These are phyloP conservation scores for Physocephala rufipes DNA, from an alignment of 2,888 invertebrate genomes.

Conservation along the genomic window DNA sequence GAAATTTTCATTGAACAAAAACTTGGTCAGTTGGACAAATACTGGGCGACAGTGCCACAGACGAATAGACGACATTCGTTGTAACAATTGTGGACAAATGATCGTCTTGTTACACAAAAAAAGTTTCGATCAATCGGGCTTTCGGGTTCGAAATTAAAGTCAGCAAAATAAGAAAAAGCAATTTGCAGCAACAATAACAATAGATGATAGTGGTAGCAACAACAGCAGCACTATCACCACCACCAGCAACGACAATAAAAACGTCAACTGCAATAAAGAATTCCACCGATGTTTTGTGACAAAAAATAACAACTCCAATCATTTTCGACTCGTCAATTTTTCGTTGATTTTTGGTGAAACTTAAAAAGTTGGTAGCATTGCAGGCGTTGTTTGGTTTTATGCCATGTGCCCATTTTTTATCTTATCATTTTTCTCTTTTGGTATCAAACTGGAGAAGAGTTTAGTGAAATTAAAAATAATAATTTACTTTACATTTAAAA, in stretches of 20 bases:
- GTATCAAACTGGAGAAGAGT: too few species aligned
- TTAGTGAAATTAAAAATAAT: too few species aligned
- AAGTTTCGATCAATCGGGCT: too few species aligned
- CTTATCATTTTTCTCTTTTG: too few species aligned
- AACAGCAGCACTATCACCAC: slow-evolving; percentile 2
- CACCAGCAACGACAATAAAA: slow-evolving; percentile 12
- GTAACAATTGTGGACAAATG: slow-evolving; percentile 23
- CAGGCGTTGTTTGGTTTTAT: neutral
- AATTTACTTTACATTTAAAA: too few species aligned
- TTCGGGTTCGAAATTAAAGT: neutral
- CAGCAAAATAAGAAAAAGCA: neutral
- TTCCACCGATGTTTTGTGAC: neutral
- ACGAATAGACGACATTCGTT: neutral
- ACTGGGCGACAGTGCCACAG: neutral
- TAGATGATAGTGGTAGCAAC: neutral
- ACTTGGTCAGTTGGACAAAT: slow-evolving; percentile 24
- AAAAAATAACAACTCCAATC: too few species aligned
- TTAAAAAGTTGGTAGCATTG: neutral
- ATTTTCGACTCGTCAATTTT: too few species aligned
- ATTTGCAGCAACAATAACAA: neutral
- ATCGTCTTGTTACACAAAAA: neutral
- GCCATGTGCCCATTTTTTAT: too few species aligned
- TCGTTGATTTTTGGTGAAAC: too few species aligned
- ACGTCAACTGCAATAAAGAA: neutral
- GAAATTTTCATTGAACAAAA: neutral